phyloP scores from a whole-genome alignment of 23 tunicate species.

The Styela plicata region DNA sequence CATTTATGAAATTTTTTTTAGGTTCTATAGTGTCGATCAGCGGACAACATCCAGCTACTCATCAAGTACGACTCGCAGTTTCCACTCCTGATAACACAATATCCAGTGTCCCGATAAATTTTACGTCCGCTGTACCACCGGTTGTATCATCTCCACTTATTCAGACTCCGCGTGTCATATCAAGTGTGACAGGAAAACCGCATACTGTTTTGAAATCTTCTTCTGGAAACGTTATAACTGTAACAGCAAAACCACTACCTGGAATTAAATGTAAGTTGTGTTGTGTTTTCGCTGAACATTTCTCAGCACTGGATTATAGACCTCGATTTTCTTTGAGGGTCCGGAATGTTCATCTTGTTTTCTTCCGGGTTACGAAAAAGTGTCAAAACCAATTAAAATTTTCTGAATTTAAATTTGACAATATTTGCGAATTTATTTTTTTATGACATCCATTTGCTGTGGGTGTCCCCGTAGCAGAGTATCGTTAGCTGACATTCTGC shows the following conservation, averaged over 20 bases:
- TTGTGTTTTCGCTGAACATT: too few species aligned
- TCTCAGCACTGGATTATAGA: too few species aligned
- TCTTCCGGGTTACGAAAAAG: too few species aligned
- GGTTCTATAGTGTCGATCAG: slow-evolving; percentile 6
- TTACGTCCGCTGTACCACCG: slow-evolving; percentile 1
- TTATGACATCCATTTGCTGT: too few species aligned
- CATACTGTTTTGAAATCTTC: slow-evolving; percentile 27
- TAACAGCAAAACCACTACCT: slow-evolving; percentile 43
- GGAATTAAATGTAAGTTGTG: slow-evolving; percentile 26
- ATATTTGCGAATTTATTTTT: too few species aligned
- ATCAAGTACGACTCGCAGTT: slow-evolving; percentile 6
- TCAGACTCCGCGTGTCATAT: slow-evolving; percentile 15
- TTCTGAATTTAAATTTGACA: too few species aligned
- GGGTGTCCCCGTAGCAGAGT: too few species aligned
- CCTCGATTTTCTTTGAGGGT: too few species aligned
- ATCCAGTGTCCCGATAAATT: slow-evolving; percentile 4
- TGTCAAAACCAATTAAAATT: too few species aligned
- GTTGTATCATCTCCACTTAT: not conserved
- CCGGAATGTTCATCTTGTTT: too few species aligned
- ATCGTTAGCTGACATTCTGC: too few species aligned
- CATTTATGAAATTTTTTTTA: too few species aligned
- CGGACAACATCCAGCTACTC: slow-evolving; percentile 1
- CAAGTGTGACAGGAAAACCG: slow-evolving; percentile 19
- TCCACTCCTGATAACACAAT: not conserved
- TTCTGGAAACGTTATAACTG: slow-evolving; percentile 39